Conservation (phyloP, 2,888 invertebrate species). For the Ochropacha duplaris region DNA sequence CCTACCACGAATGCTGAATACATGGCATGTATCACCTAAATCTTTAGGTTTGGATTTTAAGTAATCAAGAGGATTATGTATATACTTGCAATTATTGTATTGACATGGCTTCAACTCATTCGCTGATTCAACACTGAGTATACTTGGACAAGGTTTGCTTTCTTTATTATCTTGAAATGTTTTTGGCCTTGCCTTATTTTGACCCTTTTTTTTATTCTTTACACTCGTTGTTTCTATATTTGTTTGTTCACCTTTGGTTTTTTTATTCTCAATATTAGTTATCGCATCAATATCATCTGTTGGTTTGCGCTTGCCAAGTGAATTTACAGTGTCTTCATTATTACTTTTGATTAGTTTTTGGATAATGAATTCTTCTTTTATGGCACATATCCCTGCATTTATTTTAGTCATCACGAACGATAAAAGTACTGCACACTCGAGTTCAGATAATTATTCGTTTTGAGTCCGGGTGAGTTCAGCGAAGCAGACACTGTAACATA, state of each 20-base stretch:
- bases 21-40: slow-evolving; percentile 84
- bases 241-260: slow-evolving; percentile 39
- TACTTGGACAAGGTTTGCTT: slow-evolving; percentile 87
- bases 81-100: slow-evolving; percentile 87
- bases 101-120: slow-evolving; percentile 74
- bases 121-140: slow-evolving; percentile 78
- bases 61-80: slow-evolving; percentile 90
- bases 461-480: no score
- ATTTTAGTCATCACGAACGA: slow-evolving; percentile 44
- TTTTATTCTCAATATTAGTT: slow-evolving; percentile 41
- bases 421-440: neutral
- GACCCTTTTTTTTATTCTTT: slow-evolving; percentile 82
- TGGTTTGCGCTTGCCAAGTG: slow-evolving; percentile 55
- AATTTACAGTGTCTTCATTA: slow-evolving; percentile 26
- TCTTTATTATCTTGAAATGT: slow-evolving; percentile 84
- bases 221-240: slow-evolving; percentile 20
- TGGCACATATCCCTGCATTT: slow-evolving; percentile 65
- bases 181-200: slow-evolving; percentile 91
- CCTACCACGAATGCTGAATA: slow-evolving; percentile 87
- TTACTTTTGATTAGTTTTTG: slow-evolving; percentile 41
- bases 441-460: neutral
- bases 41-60: slow-evolving; percentile 88
- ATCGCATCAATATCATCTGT: slow-evolving; percentile 32
- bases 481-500: no score
- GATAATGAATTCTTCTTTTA: slow-evolving; percentile 65